Base-by-base conservation (phyloP, 2,113 vertebrate species). In the Notechis scutatus region DNA sequence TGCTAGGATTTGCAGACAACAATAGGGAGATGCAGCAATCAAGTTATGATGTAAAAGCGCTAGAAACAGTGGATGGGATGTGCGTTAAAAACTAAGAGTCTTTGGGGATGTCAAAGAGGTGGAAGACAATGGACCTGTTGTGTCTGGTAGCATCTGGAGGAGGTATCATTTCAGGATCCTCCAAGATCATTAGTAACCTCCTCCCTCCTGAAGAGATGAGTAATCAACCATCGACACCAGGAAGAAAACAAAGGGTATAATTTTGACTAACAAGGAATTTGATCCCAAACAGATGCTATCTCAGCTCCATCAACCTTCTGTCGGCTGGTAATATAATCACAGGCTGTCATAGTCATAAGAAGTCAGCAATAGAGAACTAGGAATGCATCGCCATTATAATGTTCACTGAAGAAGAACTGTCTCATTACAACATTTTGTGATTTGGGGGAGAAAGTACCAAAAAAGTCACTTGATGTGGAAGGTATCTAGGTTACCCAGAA, bases 261-360 rank as follows among this genome's bases (percentile, higher is more conserved):
- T 91, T 47, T 91, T 9, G 0, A 2, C 12, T 74, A 87, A 34
- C 90, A 89, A 52, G 34, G 85, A 90, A 92, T 21, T 47, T 50
- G 12, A n/a, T 88, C 96, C 89, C 86, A 90, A 87, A 5, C 54
- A 87, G 39, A 20, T 90, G 90, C 34, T 85, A 29, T 74, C 85
- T 92, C 89, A 50, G 91, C 34, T 24, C 52, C 0, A 57, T 55
- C 26, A 64, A 57, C 9, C 61, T 89, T 15, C 9, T 9, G 74
- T 45, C 50, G 56, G 24, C 85, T 15, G 1, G 2, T 15, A 54
- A 89, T 50, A 85, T 87, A 14, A 59, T 85, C 0, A 0, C 93
- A 87, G 45, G 29, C 57, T 42, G n/a, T 45, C 12, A 7, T 26
- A 56, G n/a, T 87, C 20, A 57, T 57, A 10, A 15, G 39, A 21